Conservation (phyloP, 53 echinoderm and acorn worm species). For the Actinopyga echinites region DNA sequence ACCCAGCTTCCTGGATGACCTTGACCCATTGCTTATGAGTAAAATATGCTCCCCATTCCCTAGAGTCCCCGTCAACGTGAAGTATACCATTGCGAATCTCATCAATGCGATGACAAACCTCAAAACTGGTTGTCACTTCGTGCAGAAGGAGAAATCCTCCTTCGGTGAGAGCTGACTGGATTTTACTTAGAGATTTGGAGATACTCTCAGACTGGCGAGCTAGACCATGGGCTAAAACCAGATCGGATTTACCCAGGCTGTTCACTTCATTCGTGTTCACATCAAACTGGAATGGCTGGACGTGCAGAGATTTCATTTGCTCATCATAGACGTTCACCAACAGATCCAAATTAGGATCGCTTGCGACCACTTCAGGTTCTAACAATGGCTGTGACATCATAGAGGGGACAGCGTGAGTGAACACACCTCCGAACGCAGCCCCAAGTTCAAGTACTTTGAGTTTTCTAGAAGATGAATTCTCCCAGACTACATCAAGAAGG, state of each 20-base stretch:
- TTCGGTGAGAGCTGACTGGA: slow-evolving; percentile 46
- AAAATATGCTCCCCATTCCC: slow-evolving; percentile 42
- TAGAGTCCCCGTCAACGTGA: not conserved
- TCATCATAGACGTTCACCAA: slow-evolving; percentile 16
- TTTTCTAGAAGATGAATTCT: slow-evolving; percentile 52
- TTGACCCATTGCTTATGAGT: slow-evolving; percentile 47
- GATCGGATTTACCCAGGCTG: slow-evolving; percentile 55
- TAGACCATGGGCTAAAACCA: slow-evolving; percentile 59
- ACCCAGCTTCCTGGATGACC: slow-evolving; percentile 48
- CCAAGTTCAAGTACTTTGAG: slow-evolving; percentile 75
- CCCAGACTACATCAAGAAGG: slow-evolving; percentile 66
- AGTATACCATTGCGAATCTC: slow-evolving; percentile 31
- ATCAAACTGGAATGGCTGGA: slow-evolving; percentile 64
- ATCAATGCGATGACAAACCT: slow-evolving; percentile 30
- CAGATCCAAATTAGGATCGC: slow-evolving; percentile 59
- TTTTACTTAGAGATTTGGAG: slow-evolving; percentile 49
- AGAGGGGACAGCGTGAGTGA: slow-evolving; percentile 54
- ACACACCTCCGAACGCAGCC: slow-evolving; percentile 55
- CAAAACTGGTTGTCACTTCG: slow-evolving; percentile 56
- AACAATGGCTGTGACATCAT: slow-evolving; percentile 70
- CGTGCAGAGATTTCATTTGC: slow-evolving; percentile 56
- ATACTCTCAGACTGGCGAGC: slow-evolving; percentile 50
- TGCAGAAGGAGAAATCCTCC: slow-evolving; percentile 73
- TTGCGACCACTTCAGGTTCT: slow-evolving; percentile 58
- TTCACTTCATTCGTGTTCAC: slow-evolving; percentile 43